Percentiles rank a stretch among this genome's conserved stretches.
Evolutionary conservation across 2,797 vertebrate genomes (phyloP).

Genomic region (Prionace glauca): DNA sequence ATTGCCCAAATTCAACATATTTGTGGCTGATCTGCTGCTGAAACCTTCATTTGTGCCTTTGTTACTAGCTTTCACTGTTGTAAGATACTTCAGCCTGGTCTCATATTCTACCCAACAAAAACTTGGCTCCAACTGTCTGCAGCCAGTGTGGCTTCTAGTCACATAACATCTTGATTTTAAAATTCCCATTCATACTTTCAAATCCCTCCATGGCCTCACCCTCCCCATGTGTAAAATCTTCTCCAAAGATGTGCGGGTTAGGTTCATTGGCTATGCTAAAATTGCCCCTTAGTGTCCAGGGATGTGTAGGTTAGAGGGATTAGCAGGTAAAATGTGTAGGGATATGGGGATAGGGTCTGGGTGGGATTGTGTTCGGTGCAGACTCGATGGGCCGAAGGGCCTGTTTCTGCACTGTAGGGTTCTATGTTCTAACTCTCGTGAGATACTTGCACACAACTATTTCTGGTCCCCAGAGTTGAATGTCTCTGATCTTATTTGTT

Average conservation of each 20-base stretch:
- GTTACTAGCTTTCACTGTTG: background rate
- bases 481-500: background rate
- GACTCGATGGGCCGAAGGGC: too few relatives aligned
- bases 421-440: too few relatives aligned
- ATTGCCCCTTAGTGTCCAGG: too few relatives aligned
- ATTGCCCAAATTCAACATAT: background rate
- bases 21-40: background rate
- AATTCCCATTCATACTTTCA: background rate
- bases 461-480: background rate
- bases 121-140: background rate
- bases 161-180: background rate
- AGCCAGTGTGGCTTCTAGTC: background rate
- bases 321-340: too few relatives aligned
- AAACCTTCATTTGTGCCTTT: background rate
- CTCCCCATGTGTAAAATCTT: background rate
- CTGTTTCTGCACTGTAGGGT: too few relatives aligned
- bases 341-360: too few relatives aligned
- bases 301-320: too few relatives aligned
- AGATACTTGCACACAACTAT: background rate
- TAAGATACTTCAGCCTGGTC: background rate
- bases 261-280: too few relatives aligned
- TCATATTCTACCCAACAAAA: background rate
- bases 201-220: background rate
- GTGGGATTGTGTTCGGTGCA: too few relatives aligned
- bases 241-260: too few relatives aligned